Evolutionary conservation across 2,797 vertebrate species (phyloP).

Genomic region (Falco naumanni): DNA sequence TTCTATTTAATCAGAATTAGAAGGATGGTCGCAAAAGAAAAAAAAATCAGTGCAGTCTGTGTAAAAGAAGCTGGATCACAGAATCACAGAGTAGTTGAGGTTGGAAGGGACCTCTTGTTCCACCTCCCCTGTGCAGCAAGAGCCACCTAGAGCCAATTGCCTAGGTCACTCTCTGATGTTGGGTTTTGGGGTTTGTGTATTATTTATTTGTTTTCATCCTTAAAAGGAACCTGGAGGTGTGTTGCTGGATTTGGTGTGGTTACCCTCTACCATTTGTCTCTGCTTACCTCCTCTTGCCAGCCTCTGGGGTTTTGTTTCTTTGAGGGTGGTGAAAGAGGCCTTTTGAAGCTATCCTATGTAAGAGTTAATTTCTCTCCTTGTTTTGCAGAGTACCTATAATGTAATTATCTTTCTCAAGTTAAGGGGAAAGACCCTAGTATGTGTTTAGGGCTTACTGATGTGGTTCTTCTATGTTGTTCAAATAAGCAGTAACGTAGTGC

Average conservation of each 20-base stretch:
- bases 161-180: neutral
- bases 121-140: neutral
- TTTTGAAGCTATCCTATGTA: neutral
- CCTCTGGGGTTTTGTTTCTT: neutral
- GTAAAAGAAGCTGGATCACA: neutral
- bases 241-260: neutral
- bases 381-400: neutral
- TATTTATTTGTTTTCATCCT: neutral
- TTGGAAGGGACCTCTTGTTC: neutral
- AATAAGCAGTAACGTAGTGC: fast-evolving
- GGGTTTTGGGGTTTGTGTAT: neutral
- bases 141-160: neutral
- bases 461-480: neutral
- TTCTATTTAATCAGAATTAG: neutral
- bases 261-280: neutral
- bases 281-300: neutral
- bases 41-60: neutral
- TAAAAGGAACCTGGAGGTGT: neutral
- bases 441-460: neutral
- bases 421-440: neutral
- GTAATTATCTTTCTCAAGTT: neutral
- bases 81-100: too few relatives aligned
- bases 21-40: neutral
- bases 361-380: neutral
- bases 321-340: neutral